phyloP scores from a whole-genome alignment of 2,888 invertebrate genomes.

The Drosophila birchii region DNA sequence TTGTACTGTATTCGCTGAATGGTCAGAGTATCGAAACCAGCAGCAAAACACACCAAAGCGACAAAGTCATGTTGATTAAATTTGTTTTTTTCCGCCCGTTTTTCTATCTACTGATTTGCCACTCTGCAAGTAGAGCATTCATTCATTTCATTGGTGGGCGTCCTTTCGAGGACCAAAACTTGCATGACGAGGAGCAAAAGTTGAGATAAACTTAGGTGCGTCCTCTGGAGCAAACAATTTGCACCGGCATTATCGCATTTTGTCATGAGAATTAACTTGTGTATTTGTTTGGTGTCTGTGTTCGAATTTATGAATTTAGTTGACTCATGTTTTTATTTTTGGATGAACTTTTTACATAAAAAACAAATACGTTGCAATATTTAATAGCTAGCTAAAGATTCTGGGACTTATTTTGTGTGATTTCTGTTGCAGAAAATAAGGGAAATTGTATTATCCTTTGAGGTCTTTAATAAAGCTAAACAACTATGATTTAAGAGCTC shows the following conservation, averaged over 20 bases:
- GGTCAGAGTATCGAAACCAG: background rate
- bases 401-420: too few relatives aligned
- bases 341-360: background rate
- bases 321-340: background rate
- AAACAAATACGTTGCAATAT: background rate
- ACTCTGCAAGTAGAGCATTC: slow-evolving; percentile 3
- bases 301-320: slow-evolving; percentile 6
- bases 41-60: slow-evolving; percentile 3
- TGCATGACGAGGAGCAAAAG: slow-evolving; percentile 34
- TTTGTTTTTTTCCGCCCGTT: slow-evolving; percentile 36
- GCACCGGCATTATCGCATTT: slow-evolving; percentile 52
- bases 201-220: slow-evolving; percentile 53
- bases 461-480: too few relatives aligned
- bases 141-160: background rate
- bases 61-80: slow-evolving; percentile 58
- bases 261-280: slow-evolving; percentile 42
- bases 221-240: slow-evolving; percentile 50
- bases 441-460: too few relatives aligned
- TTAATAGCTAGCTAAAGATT: background rate
- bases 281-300: slow-evolving; percentile 14
- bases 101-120: background rate
- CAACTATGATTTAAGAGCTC: background rate
- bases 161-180: slow-evolving; percentile 13
- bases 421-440: background rate
- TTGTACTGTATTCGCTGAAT: slow-evolving; percentile 1